Conservation (phyloP, 1,140 invertebrate genomes). For the Drosophila tropicalis region DNA sequence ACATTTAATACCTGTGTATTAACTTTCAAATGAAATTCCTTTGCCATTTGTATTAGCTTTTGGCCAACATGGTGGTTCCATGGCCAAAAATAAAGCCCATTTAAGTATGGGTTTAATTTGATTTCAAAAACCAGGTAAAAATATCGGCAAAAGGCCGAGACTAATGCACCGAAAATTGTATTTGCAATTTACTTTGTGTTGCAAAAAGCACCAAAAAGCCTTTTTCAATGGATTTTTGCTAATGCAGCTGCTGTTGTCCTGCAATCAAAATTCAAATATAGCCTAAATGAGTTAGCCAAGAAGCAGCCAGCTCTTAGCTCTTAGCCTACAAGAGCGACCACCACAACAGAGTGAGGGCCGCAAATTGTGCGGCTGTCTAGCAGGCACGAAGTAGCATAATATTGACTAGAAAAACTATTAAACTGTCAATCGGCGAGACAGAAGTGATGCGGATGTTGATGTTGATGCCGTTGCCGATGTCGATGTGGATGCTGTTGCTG, state of each 20-base stretch:
- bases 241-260: neutral
- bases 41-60: neutral
- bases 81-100: neutral
- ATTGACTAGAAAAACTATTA: slow-evolving; percentile 76
- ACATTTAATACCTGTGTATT: too few relatives aligned
- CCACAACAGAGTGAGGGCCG: neutral
- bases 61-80: neutral
- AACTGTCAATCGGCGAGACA: slow-evolving; percentile 64
- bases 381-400: slow-evolving; percentile 67
- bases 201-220: neutral
- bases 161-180: slow-evolving; percentile 73
- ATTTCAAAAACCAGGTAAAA: slow-evolving; percentile 10
- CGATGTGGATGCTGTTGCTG: neutral
- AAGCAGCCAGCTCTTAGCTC: neutral
- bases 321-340: neutral
- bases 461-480: neutral
- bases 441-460: slow-evolving; percentile 1
- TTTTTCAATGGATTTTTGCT: slow-evolving; percentile 3
- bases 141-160: neutral
- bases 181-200: slow-evolving; percentile 57
- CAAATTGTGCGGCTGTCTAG: slow-evolving; percentile 42
- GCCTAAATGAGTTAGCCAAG: slow-evolving; percentile 64
- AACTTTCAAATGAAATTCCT: neutral
- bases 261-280: slow-evolving; percentile 71
- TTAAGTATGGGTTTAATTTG: neutral